Evolutionary conservation across 2,797 vertebrate genomes (phyloP), one percentile per base, ranked within the genome.

Genomic region (Scolopax bukidnonensis): DNA sequence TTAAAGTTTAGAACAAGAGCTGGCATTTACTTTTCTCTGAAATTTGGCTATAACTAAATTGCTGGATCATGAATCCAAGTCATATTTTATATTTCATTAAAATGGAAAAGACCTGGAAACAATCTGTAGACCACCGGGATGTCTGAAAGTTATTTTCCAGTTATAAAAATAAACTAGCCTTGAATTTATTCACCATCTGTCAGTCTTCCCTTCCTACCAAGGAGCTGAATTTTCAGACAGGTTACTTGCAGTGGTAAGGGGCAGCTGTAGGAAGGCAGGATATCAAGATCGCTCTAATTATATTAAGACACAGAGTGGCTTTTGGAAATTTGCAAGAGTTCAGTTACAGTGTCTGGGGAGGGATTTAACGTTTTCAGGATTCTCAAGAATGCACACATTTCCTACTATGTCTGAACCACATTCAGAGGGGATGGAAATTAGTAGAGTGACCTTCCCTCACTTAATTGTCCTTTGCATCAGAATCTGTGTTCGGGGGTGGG

Each of bases 101-200:
- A 97, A 83, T 78, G 89, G 63, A 91, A 97, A 96, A 93, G 92
- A 93, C 60, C 79, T 97, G 90, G 93, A 93, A 96, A 87, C 36
- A 96, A 95, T 93, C 93, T 95, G 88, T 84, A 87, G 93, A 96
- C 83, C 92, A 95, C 75, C 65, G 86, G 70, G 90, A 96, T 91
- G 70, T 36, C 64, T 96, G 88, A 96, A 95, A 95, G 79, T 93
- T 89, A 95, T 95, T 96, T 96, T 96, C 60, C 63, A 85, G 85
- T 82, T 92, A 87, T 96, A 93, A 89, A 97, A 95, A 94, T 93
- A 94, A 95, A 85, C 43, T 45, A 75, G 63, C 56, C 79, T 93
- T 97, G 59, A 93, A 93, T 96, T 97, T 95, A 93, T 94, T 97
- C 86, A 63, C 94, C 89, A 95, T 91, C 89, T 96, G 95, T 94